Base-by-base conservation (phyloP, 2,113 vertebrate species). In the Sebastes fasciatus region DNA sequence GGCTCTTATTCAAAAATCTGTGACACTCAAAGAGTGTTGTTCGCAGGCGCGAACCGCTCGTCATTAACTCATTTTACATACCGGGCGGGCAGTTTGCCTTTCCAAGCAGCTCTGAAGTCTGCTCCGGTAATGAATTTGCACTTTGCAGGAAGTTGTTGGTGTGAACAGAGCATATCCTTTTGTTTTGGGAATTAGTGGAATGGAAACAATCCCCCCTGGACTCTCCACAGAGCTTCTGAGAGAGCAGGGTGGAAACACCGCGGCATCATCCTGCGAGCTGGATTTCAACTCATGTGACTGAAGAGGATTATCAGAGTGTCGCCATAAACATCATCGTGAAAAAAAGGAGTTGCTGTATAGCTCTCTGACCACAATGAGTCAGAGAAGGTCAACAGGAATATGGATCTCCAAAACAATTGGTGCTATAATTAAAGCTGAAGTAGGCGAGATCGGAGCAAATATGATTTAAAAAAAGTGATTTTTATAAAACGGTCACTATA, bases 1-100 rank as follows among this genome's bases (percentile, higher is more conserved):
- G 83, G 77, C 84, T 82, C 62, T 78, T 82, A n/a, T 83, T 89
- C 63, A 89, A 86, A 79, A 76, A 84, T 87, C 12, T 68, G n/a
- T 63, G 75, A 84, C 72, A 70, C 74, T 71, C 79, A 8, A 16
- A 80, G 48, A 71, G 17, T 21, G 42, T 19, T 74, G 74, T 85
- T 84, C 52, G 52, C 66, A 51, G 60, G 42, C 40, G 43, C 43
- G 19, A 84, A 74, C 60, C 48, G 19, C 54, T 82, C 65, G 65
- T 83, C 80, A 75, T 62, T 48, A n/a, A 58, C 74, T 68, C 16
- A 52, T 78, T 86, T 85, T n/a, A 76, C 55, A 79, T 66, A 77
- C 70, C 23, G 52, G 70, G 43, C 6, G 3, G 49, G 13, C 62
- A 40, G 77, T 78, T 17, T 74, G 79, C 65, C 65, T 74, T 16